Evolutionary conservation across 2,113 vertebrate genomes (phyloP), one percentile per base, ranked within the genome.

Genomic region (Muscicapa adusta): DNA sequence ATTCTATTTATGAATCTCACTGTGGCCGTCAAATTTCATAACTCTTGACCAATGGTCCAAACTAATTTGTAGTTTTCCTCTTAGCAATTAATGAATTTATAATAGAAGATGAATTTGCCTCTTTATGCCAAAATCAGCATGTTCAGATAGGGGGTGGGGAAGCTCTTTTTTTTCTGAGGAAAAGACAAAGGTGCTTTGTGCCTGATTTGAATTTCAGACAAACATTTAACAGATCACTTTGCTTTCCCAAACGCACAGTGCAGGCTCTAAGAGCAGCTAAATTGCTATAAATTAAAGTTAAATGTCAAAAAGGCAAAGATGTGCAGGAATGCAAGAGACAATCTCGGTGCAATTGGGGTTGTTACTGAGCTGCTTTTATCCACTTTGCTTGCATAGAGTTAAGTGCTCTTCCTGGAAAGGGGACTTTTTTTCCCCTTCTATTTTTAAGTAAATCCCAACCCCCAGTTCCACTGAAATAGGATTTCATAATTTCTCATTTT

Each of bases 271-370:
- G 94, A 96, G 93, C 91, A 85, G 91, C 83, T 89, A 96, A 97
- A 97, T 97, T 96, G 96, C 96, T 92, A 78, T 94, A 95, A 97
- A 97, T 97, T 96, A 97, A 97, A 96, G 94, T 95, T 96, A 97
- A 97, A 97, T 97, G 96, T 96, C 95, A 97, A 97, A 97, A 96
- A 94, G 95, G 93, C 95, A 94, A 94, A 85, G 94, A 95, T 88
- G 88, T 94, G 75, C 94, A 95, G 93, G 92, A 94, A 95, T 91
- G 81, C 89, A 73, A 53, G 78, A 97, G 96, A 94, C 94, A 93
- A 95, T 95, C 85, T 96, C 78, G 25, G 40, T 71, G 74, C 89
- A 96, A 83, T 88, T 60, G 88, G 83, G 86, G 89, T 80, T 91
- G 85, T 92, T 91, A 93, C 72, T 1, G 91, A 96, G 88, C 92